These are phyloP conservation scores for Ariopsis seemanni DNA, from an alignment of 2,113 vertebrate genomes.

Conservation along the genomic window DNA sequence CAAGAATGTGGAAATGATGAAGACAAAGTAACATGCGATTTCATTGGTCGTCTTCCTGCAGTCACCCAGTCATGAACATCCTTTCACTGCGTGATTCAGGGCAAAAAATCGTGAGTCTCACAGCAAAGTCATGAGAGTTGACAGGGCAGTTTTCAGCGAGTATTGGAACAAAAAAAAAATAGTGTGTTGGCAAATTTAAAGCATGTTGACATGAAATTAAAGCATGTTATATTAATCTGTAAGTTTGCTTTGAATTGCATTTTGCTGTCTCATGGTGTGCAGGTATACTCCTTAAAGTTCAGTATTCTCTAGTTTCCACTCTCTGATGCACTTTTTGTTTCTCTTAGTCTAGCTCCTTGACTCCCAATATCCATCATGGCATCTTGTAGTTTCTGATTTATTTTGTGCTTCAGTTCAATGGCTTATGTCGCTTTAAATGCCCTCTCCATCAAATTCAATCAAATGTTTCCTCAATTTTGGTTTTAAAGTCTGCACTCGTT, in stretches of 20 bases:
- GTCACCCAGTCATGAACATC: too few species aligned
- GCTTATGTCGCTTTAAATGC: background rate
- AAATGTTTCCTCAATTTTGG: background rate
- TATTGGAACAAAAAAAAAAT: too few species aligned
- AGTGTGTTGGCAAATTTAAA: too few species aligned
- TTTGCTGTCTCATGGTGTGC: background rate
- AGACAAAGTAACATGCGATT: too few species aligned
- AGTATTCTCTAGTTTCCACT: background rate
- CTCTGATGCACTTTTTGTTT: background rate
- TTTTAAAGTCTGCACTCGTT: background rate
- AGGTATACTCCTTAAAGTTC: background rate
- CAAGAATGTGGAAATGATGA: too few species aligned
- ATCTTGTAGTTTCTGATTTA: conserved; percentile 5
- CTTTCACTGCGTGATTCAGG: too few species aligned
- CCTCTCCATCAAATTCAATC: background rate
- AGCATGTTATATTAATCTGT: too few species aligned
- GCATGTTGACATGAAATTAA: too few species aligned
- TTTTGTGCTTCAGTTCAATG: conserved; percentile 10
- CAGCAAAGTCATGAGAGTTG: too few species aligned
- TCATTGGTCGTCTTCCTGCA: too few species aligned
- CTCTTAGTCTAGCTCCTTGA: background rate
- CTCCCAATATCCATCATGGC: background rate
- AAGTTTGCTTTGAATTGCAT: background rate
- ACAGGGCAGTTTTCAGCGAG: too few species aligned
- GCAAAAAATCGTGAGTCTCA: too few species aligned